phyloP scores from a whole-genome alignment of 2,797 vertebrate species.

The Sebastes dallii region DNA sequence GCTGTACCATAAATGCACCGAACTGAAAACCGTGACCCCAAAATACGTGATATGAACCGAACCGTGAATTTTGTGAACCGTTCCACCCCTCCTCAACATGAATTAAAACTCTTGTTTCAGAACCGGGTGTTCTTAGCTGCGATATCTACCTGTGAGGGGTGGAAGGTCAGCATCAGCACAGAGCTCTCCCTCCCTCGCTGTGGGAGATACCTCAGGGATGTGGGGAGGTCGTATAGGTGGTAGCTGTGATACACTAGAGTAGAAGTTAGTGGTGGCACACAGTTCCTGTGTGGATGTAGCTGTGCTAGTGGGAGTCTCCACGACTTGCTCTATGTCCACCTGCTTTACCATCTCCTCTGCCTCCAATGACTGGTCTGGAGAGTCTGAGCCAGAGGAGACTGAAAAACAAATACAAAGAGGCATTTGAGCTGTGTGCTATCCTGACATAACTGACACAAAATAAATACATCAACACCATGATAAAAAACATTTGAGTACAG shows the following conservation, averaged over 20 bases:
- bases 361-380: slow-evolving; percentile 93
- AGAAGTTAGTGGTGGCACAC: slow-evolving; percentile 81
- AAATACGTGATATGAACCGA: too few species aligned
- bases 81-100: not conserved
- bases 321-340: slow-evolving; percentile 94
- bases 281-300: slow-evolving; percentile 77
- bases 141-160: slow-evolving; percentile 90
- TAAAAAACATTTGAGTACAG: not conserved
- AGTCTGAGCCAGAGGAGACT: slow-evolving; percentile 93
- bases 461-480: not conserved
- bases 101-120: not conserved
- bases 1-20: too few species aligned
- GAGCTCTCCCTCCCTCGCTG: slow-evolving; percentile 85
- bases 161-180: slow-evolving; percentile 89
- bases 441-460: not conserved
- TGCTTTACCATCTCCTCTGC: slow-evolving; percentile 97
- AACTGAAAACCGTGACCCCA: too few species aligned
- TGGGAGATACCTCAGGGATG: slow-evolving; percentile 75
- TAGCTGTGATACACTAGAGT: slow-evolving; percentile 82
- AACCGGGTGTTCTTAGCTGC: not conserved
- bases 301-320: slow-evolving; percentile 91
- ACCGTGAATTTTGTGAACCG: too few species aligned
- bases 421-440: not conserved
- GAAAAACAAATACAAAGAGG: not conserved
- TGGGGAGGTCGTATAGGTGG: slow-evolving; percentile 77